Evolutionary conservation across 2,113 vertebrate species (phyloP), one percentile per base, ranked within the genome.

Genomic region (Monopterus albus): DNA sequence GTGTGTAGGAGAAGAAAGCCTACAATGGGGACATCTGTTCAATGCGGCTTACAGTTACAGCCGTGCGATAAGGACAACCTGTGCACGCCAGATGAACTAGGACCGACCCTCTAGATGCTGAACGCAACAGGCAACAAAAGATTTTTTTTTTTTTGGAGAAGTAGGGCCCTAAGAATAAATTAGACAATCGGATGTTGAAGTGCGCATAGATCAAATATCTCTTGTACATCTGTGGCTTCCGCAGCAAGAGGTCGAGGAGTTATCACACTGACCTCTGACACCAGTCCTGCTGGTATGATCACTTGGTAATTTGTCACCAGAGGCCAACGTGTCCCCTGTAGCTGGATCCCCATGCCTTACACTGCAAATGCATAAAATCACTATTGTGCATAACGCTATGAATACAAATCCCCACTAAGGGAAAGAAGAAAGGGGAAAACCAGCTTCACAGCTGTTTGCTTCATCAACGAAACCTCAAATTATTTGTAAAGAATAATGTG

Each of bases 21-120:
- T 94, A 96, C 94, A 97, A 96, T 95, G 92, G 93, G 95, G 96
- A 97, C 97, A 98, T 98, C 97, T 98, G 97, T 95, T 97, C 96
- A 92, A 86, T 84, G 94, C 89, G 94, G 95, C 93, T 89, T 93
- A 92, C 92, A 94, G 95, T 95, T 95, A 95, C 94, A 93, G 93
- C 93, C 90, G 92, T 79, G 91, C 92, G 61, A 92, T 87, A 92
- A 87, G 91, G 92, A 91, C 93, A 95, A 96, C 96, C 95, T 95
- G 94, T 88, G 15, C 92, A 46, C 93, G 92, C 93, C 93, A 91
- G 74, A 82, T 92, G 89, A 92, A 83, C 84, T 57, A 47, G 57
- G 42, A 67, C 55, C 80, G 72, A 83, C 75, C 80, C 68, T 59
- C 25, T 40, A 12, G 50, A 68, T 64, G 36, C 47, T 60, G 53